Base-by-base conservation (phyloP, 1,140 invertebrate species). In the Vanessa tameamea region DNA sequence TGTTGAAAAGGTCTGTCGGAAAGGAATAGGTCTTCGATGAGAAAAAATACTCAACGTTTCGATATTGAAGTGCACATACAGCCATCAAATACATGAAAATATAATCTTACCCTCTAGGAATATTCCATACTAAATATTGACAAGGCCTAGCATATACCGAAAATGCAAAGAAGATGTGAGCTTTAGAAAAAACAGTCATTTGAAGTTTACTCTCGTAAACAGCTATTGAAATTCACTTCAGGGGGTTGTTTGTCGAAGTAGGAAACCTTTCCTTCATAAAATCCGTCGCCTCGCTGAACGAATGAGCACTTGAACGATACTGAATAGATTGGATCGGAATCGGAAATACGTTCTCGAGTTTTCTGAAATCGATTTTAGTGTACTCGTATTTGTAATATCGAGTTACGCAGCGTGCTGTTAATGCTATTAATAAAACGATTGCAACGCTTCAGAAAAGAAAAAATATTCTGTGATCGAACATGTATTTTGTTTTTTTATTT, bases 301-400 rank as follows among this genome's bases (percentile, higher is more conserved):
- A 50, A 50, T 53, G 51, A 63, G 47, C 69, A 71, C 69, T 71
- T 71, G 57, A 71, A 64, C 69, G 69, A 48, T 55, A 47, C 61
- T 64, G 57, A 71, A 71, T 64, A 71, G 69, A 71, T 71, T 71
- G 69, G 50, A 71, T 71, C 61, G 47, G 63, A 59, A 64, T 64
- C 78, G 80, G 78, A 78, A 78, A 82, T 79, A 74, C 74, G 77
- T 76, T 79, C 72, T 74, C 61, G 64, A 64, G 61, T 71, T 61
- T 61, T 61, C 57, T 61, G 23, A 15, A 61, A 61, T 61, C 57
- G 57, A 31, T 61, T 61, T 61, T 61, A 61, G 23, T 37, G 53
- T 61, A 61, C 20, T 59, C 57, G 57, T 37, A 61, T 61, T 61
- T 57, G 53, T 23, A 14, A 23, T 23, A 57, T 57, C 53, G 53